Percentiles rank a stretch among this genome's conserved stretches.
Conservation (phyloP, 2,797 vertebrate genomes). For the Ctenopoma kingsleyae region DNA sequence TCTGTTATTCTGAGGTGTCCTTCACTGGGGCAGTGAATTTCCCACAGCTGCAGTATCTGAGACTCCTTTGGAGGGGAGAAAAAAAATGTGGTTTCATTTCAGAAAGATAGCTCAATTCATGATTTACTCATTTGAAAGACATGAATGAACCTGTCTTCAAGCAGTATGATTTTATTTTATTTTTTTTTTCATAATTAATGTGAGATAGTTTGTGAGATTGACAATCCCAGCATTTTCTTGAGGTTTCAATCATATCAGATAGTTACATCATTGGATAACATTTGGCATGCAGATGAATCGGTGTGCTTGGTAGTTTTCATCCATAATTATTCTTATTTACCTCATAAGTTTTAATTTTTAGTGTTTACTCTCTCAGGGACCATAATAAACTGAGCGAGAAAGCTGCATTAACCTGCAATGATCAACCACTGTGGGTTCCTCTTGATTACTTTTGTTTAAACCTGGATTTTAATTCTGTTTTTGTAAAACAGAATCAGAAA, state of each 20-base stretch:
- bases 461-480: not conserved
- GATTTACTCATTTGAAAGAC: too few species aligned
- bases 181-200: not conserved
- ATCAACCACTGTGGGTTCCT: not conserved
- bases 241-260: too few species aligned
- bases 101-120: not conserved
- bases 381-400: not conserved
- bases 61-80: too few species aligned
- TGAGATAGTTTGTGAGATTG: too few species aligned
- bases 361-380: not conserved
- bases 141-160: too few species aligned
- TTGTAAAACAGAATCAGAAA: not conserved
- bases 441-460: not conserved
- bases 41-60: not conserved
- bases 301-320: not conserved
- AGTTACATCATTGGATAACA: not conserved
- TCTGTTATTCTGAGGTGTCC: not conserved
- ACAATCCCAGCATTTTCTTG: not conserved
- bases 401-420: not conserved
- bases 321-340: too few species aligned
- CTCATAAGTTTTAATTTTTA: too few species aligned
- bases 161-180: too few species aligned
- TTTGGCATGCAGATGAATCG: constrained; percentile 4
- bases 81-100: not conserved
- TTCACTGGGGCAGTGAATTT: not conserved